Evolutionary conservation across 2,113 vertebrate species (phyloP).

Genomic region (Pterocles burchelli): DNA sequence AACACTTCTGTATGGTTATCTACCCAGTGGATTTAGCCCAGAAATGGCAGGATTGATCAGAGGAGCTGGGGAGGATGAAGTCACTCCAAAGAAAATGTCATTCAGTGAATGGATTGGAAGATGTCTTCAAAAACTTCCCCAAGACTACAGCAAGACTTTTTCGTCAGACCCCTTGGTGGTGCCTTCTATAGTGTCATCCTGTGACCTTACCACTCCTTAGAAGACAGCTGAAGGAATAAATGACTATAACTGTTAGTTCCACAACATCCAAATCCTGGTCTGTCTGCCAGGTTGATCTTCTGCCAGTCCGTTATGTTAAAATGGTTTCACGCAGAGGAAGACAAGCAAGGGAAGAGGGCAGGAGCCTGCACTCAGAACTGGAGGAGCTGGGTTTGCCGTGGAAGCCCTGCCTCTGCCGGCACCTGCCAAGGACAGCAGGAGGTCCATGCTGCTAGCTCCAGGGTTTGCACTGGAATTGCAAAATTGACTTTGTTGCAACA

Average conservation of each 20-base stretch:
- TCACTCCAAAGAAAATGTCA: not conserved
- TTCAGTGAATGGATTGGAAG: not conserved
- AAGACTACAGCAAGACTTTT: not conserved
- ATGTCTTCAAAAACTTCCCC: not conserved
- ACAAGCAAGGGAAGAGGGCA: not conserved
- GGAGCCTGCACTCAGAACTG: not conserved
- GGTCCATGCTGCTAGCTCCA: rapidly evolving
- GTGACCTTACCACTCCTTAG: not conserved
- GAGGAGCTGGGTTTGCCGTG: not conserved
- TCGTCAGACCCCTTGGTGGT: rapidly evolving
- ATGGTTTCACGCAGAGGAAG: not conserved
- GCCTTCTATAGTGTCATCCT: not conserved
- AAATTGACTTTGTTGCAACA: not conserved
- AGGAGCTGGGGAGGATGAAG: not conserved
- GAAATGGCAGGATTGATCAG: not conserved
- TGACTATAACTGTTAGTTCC: not conserved
- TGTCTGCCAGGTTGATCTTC: not conserved
- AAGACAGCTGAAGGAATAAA: not conserved
- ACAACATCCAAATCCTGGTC: not conserved
- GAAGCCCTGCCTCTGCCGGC: not conserved
- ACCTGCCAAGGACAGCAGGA: not conserved
- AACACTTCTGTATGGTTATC: not conserved
- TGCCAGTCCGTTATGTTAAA: not conserved
- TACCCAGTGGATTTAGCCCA: not conserved
- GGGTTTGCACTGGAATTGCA: not conserved